Conservation (phyloP, 1,140 invertebrate species). For the Macrostomum lignano region DNA sequence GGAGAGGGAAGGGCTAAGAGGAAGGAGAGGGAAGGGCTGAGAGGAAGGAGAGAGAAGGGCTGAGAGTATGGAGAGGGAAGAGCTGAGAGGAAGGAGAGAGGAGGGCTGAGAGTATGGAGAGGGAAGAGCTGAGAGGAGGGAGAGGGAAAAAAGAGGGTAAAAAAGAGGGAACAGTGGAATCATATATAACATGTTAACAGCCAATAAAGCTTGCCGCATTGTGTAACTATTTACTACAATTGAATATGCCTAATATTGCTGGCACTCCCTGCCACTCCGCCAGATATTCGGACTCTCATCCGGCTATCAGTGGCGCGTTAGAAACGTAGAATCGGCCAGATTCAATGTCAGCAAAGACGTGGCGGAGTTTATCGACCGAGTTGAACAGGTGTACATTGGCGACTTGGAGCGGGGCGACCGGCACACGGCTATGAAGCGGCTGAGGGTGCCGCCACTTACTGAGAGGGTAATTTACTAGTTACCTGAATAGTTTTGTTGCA, state of each 20-base stretch:
- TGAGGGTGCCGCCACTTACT: conserved; percentile 63
- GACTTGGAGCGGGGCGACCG: conserved; percentile 75
- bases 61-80: too few species aligned
- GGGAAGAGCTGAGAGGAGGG: too few species aligned
- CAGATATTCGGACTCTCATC: conserved; percentile 21
- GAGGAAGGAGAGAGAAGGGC: too few species aligned
- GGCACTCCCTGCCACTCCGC: background rate
- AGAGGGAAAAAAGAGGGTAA: too few species aligned
- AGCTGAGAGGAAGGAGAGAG: too few species aligned
- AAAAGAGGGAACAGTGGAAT: background rate
- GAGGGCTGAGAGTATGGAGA: too few species aligned
- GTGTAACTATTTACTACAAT: background rate
- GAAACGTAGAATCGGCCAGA: conserved; percentile 64
- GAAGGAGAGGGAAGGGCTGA: too few species aligned
- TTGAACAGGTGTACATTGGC: conserved; percentile 49
- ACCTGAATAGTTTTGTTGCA: background rate
- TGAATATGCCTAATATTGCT: background rate
- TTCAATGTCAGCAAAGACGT: conserved; percentile 94
- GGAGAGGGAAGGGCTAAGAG: too few species aligned
- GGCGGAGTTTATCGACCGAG: conserved; percentile 71
- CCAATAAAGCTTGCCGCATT: background rate
- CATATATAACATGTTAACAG: background rate
- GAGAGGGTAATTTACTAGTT: background rate
- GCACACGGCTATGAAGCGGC: conserved; percentile 80
- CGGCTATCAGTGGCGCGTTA: conserved; percentile 46